Percentiles rank a stretch among this genome's conserved stretches.
phyloP scores from a whole-genome alignment of 2,888 invertebrate species.

The Drosophila siamana region DNA sequence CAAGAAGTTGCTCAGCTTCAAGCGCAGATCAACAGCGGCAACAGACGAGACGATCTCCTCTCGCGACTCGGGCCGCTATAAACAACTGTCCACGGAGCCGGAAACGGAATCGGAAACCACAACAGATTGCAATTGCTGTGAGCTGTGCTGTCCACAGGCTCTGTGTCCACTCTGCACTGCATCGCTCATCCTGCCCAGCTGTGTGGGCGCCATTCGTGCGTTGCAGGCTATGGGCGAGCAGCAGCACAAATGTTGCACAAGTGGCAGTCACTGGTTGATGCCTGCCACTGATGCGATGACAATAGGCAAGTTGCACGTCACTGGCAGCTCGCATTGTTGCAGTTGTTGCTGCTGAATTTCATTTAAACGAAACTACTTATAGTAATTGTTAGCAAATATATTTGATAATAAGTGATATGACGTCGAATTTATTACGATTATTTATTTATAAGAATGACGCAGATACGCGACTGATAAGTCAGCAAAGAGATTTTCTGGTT shows the following conservation, averaged over 20 bases:
- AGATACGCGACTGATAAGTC: too few species aligned
- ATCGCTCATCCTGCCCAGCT: constrained; percentile 82
- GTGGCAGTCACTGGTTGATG: constrained; percentile 24
- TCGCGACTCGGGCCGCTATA: constrained; percentile 42
- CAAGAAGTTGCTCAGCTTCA: constrained; percentile 81
- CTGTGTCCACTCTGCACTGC: constrained; percentile 57
- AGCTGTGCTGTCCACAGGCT: constrained; percentile 22
- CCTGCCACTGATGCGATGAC: constrained; percentile 19
- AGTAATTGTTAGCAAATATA: constrained; percentile 23
- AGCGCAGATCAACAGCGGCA: constrained; percentile 29
- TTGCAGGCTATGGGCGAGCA: constrained; percentile 56
- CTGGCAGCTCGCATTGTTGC: constrained; percentile 27
- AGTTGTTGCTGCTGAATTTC: constrained; percentile 5
- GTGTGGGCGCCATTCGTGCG: constrained; percentile 85
- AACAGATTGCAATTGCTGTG: constrained; percentile 7
- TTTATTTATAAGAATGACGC: not conserved
- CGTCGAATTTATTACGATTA: not conserved
- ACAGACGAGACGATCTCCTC: constrained; percentile 22
- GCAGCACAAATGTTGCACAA: constrained; percentile 38
- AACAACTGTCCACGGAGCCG: constrained; percentile 59
- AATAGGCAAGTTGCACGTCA: constrained; percentile 29
- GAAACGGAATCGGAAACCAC: not conserved
- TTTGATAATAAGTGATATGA: constrained; percentile 1
- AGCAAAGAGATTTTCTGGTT: too few species aligned
- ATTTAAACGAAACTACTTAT: not conserved